Conservation (phyloP, 2,888 invertebrate species). For the Caenorhabditis imperialis region DNA sequence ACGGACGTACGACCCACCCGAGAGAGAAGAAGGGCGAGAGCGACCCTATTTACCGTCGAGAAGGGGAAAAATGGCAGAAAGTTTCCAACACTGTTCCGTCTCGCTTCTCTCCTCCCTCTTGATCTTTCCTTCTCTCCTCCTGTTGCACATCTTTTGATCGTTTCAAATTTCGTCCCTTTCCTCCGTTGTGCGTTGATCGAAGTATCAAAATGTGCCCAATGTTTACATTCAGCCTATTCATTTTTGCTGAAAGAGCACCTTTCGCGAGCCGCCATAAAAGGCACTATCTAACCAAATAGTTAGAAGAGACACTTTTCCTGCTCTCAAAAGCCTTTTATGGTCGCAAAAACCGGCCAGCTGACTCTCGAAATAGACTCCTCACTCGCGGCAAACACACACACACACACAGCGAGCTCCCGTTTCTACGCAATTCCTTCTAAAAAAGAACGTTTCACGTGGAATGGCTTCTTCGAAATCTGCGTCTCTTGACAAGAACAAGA, state of each 20-base stretch:
- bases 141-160: constrained; percentile 24
- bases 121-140: constrained; percentile 20
- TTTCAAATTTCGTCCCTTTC: constrained; percentile 12
- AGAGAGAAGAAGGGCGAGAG: constrained; percentile 4
- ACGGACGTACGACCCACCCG: constrained; percentile 4
- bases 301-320: background rate
- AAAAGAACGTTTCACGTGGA: background rate
- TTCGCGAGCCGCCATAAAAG: too few relatives aligned
- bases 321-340: background rate
- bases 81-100: constrained; percentile 39
- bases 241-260: too few relatives aligned
- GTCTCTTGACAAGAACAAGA: background rate
- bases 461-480: constrained; percentile 6
- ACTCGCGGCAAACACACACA: too few relatives aligned
- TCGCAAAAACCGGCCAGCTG: constrained; percentile 38
- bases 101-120: constrained; percentile 26
- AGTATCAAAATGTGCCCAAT: constrained; percentile 46
- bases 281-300: constrained; percentile 2
- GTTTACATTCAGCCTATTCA: too few relatives aligned
- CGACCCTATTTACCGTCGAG: constrained; percentile 39
- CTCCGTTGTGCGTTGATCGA: constrained; percentile 31
- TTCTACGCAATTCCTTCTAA: background rate
- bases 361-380: constrained; percentile 29
- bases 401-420: constrained; percentile 1
- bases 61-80: constrained; percentile 15